Evolutionary conservation across 2,113 vertebrate genomes (phyloP).

Genomic region (Carlito syrichta): DNA sequence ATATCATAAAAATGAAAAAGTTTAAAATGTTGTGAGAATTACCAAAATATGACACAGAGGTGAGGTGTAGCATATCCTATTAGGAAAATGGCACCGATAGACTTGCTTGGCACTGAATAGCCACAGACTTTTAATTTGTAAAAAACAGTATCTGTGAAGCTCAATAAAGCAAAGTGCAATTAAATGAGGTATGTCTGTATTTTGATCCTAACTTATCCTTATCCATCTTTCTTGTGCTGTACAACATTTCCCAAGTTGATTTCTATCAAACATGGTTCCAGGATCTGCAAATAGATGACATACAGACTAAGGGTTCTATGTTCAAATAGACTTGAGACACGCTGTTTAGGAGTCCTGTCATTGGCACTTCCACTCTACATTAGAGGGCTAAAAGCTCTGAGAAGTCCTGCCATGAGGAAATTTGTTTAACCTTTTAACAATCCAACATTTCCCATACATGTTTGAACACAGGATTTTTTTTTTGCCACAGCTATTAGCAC

Average conservation of each 20-base stretch:
- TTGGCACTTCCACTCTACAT: not conserved
- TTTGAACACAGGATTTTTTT: not conserved
- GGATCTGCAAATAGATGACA: not conserved
- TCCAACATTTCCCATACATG: not conserved
- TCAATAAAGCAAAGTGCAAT: not conserved
- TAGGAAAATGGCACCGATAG: not conserved
- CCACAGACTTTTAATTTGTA: not conserved
- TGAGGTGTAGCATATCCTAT: not conserved
- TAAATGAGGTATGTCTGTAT: not conserved
- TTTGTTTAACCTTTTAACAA: conserved; percentile 30
- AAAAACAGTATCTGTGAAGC: not conserved
- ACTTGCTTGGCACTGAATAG: not conserved
- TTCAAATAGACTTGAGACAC: conserved; percentile 22
- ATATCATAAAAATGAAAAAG: not conserved
- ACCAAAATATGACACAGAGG: not conserved
- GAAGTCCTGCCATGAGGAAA: not conserved
- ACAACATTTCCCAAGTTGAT: not conserved
- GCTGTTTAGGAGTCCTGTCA: not conserved
- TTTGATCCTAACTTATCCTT: conserved; percentile 22
- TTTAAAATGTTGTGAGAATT: not conserved
- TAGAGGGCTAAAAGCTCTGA: conserved; percentile 2
- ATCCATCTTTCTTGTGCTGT: not conserved
- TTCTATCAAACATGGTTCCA: conserved; percentile 12
- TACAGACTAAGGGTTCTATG: not conserved
- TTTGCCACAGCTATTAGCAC: not conserved